phyloP scores from a whole-genome alignment of 2,888 invertebrate species.

The Phyto melanocephala region DNA sequence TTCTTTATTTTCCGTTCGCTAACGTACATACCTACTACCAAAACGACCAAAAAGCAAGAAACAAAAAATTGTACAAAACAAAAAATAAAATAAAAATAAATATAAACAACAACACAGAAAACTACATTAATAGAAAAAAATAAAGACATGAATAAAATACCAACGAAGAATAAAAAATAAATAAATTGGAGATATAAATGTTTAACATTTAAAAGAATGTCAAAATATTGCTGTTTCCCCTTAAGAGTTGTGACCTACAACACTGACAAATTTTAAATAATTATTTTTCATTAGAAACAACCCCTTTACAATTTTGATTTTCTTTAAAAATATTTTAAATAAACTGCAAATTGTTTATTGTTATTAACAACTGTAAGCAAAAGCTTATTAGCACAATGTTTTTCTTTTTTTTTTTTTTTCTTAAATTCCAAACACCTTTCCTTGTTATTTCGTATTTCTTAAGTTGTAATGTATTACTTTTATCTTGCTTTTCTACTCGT shows the following conservation, averaged over 20 bases:
- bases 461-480: background rate
- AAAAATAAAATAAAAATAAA: slow-evolving; percentile 2
- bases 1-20: slow-evolving; percentile 4
- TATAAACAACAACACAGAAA: slow-evolving; percentile 26
- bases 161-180: background rate
- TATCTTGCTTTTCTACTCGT: background rate
- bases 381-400: background rate
- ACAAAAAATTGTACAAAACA: slow-evolving; percentile 11
- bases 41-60: slow-evolving; percentile 20
- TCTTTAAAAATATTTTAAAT: background rate
- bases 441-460: background rate
- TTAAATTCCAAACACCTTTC: slow-evolving; percentile 12
- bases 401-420: no score
- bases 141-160: background rate
- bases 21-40: no score
- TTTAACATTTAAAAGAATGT: slow-evolving; percentile 10
- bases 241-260: slow-evolving; percentile 45
- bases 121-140: slow-evolving; percentile 35
- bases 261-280: slow-evolving; percentile 4
- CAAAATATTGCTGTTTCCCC: slow-evolving; percentile 33
- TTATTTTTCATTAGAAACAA: background rate
- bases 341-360: no score
- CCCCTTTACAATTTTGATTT: background rate
- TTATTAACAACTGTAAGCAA: background rate
- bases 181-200: background rate